Base-by-base conservation (phyloP, 2,888 invertebrate species). In the Nemotelus pantherinus region DNA sequence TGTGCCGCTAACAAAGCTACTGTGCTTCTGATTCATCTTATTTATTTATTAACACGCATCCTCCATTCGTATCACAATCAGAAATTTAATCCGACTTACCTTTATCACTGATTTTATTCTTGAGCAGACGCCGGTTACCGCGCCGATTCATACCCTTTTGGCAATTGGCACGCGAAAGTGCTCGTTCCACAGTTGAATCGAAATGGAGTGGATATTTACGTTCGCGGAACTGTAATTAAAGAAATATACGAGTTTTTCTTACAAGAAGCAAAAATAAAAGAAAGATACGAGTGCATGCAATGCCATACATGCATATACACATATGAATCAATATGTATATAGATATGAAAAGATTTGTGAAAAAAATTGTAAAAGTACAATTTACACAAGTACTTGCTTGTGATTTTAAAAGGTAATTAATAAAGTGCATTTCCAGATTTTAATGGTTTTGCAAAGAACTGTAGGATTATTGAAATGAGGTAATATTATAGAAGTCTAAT, bases 151-250 rank as follows among this genome's bases (percentile, higher is more conserved):
- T 70, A 39, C 85, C 85, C 81, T 87, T 87, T 78, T 87, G 86
- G 77, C 87, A 87, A 80, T 87, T 87, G 79, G 87, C 86, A 47
- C 87, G 84, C 78, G 85, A 85, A 80, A 87, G 81, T 9, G 87
- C 87, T 47, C 83, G 83, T 71, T 87, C 87, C 79, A 87, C 83
- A 77, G 84, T 85, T 6, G 84, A 84, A 81, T 87, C 87, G 60
- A 87, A 87, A 76, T 86, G 86, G 47, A 87, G 81, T 2, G 87
- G 87, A 83, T 87, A 87, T 79, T 87, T 87, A 45, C 87, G 85
- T 82, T 87, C 87, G 48, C 87, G 85, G 81, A 87, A 87, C 85
- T 86, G 77, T 44, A 65, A 67, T 60, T 60, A 77, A 77, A 25
- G 45, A 60, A 50, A 77, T 47, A 25, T 25, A 25, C 25, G 25